Evolutionary conservation across 2,113 vertebrate species (phyloP), one percentile per base, ranked within the genome.

Genomic region (Conger conger): DNA sequence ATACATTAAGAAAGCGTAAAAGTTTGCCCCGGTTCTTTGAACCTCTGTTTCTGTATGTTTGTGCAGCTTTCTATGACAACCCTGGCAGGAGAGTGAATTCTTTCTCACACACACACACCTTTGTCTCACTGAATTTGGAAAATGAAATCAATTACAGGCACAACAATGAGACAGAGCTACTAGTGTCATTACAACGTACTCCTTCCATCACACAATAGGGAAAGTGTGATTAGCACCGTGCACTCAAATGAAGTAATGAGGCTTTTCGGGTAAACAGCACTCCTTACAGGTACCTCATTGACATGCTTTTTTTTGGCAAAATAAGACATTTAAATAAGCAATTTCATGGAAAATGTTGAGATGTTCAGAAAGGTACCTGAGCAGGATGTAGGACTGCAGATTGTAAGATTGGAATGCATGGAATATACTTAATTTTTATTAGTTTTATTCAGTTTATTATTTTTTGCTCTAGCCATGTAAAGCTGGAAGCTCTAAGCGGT

Each of bases 141-240:
- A 80, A 80, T 80, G 37, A 42, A 80, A 45, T 80, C 38, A 80
- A 50, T 80, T 80, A 80, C 7, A 30, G 79, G 27, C 11, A 50
- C 27, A 80, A 80, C 38, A 80, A 80, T 80, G 27, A 73, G 68
- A 23, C 38, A 2, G 23, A 80, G 42, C 79, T 35, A 45, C 23
- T 50, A 30, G 37, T 7, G 23, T 50, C 42, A 20, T 80, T 80
- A 38, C 23, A 36, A 27, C 15, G 79, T 50, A 80, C 40, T 7
- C 38, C 27, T 42, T 79, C 79, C 79, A 4, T 40, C 79, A 11
- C 79, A 80, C 79, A 80, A 80, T 42, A 27, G 42, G 20, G n/a
- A 80, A 17, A 20, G 57, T 4, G 35, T 27, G 77, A 79, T 40
- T 80, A 80, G 79, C 79, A 45, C 8, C 1, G 79, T 30, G 37